A percentile compares a stretch with the other conserved stretches of the same genome.
These are phyloP conservation scores for Calameuta idolon DNA, from an alignment of 2,888 invertebrate genomes.

Conservation along the genomic window DNA sequence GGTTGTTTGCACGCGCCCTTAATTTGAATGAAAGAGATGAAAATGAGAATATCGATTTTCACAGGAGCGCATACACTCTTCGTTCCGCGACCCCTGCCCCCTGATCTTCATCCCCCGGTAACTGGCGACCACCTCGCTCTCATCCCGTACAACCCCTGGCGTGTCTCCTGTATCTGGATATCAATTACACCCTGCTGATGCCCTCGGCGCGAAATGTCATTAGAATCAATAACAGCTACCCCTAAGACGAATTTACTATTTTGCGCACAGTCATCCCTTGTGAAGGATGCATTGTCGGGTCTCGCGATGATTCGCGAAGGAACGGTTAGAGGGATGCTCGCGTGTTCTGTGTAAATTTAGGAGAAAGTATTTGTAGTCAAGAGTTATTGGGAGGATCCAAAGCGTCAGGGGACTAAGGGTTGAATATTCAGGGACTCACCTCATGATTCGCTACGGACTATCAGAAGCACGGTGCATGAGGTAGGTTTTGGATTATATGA, in stretches of 20 bases:
- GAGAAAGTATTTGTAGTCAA: background rate
- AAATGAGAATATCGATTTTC: slow-evolving; percentile 13
- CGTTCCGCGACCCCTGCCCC: background rate
- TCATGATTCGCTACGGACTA: background rate
- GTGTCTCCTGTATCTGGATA: slow-evolving; percentile 44
- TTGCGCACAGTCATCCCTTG: slow-evolving; percentile 8
- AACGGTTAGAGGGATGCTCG: background rate
- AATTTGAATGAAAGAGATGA: slow-evolving; percentile 10
- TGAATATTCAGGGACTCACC: background rate
- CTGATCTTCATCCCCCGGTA: background rate
- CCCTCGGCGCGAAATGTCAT: slow-evolving; percentile 62
- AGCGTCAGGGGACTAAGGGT: background rate
- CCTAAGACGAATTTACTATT: slow-evolving; percentile 8
- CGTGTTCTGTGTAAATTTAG: background rate
- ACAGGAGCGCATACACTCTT: background rate
- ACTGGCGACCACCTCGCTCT: background rate
- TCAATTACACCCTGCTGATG: slow-evolving; percentile 57
- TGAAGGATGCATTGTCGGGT: background rate
- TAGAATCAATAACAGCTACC: slow-evolving; percentile 59
- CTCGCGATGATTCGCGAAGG: background rate
- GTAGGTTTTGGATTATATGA: background rate
- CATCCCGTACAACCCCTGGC: background rate
- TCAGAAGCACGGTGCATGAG: background rate
- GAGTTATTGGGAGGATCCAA: background rate
- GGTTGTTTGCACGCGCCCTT: slow-evolving; percentile 4